Percentiles rank a stretch among this genome's conserved stretches.
Evolutionary conservation across 1,140 invertebrate species (phyloP).

Genomic region (Dolichoris vasculosae): DNA sequence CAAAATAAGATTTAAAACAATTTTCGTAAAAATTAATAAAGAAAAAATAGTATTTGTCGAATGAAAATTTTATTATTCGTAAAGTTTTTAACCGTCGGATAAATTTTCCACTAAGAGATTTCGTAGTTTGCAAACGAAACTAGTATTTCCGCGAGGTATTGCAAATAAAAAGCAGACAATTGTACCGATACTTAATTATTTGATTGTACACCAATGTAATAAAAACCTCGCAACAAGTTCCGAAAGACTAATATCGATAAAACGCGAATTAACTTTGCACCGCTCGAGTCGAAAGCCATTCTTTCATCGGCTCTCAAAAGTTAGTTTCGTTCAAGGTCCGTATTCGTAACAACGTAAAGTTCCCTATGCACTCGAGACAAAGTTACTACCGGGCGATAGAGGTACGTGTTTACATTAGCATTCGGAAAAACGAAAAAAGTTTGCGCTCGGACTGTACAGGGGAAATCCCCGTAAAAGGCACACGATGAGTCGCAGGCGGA

Average conservation of each 20-base stretch:
- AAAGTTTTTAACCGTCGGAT: no score
- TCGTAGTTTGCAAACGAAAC: no score
- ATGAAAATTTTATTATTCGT: no score
- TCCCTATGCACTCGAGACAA: not conserved
- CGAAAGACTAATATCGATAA: not conserved
- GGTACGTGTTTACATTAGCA: slow-evolving; percentile 13
- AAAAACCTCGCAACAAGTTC: not conserved
- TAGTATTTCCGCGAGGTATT: no score
- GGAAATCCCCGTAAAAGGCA: not conserved
- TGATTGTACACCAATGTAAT: not conserved
- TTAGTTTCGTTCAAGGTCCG: not conserved
- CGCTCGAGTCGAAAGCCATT: not conserved
- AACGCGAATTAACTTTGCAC: not conserved
- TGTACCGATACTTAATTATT: not conserved
- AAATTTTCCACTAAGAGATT: no score
- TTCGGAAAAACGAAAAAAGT: not conserved
- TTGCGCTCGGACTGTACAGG: not conserved
- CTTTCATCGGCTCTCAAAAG: not conserved
- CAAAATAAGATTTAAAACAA: no score
- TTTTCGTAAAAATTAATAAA: no score
- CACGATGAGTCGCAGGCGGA: slow-evolving; percentile 6
- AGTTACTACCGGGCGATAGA: not conserved
- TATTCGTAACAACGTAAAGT: not conserved
- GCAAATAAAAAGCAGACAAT: no score
- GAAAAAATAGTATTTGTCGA: no score